Percentiles rank a stretch among this genome's conserved stretches.
Evolutionary conservation across 37 sponge, comb jelly and placozoan species (phyloP).

Genomic region (Eunapius fragilis): DNA sequence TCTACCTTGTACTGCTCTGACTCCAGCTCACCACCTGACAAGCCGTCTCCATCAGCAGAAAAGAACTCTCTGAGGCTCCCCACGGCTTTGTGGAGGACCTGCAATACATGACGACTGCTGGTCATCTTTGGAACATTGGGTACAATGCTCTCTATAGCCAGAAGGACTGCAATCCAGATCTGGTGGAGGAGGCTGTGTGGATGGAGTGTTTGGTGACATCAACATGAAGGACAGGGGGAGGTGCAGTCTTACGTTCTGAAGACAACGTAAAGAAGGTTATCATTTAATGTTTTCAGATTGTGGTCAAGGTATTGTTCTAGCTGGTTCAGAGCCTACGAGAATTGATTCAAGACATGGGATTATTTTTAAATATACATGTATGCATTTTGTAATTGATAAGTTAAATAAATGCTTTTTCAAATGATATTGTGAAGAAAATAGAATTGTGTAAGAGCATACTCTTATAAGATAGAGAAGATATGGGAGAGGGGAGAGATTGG

Average conservation of each 20-base stretch:
- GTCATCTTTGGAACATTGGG: constrained; percentile 9
- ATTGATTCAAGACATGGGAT: background rate
- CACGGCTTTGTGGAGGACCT: constrained; percentile 1
- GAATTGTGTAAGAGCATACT: constrained; percentile 58
- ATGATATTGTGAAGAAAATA: no score
- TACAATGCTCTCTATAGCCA: background rate
- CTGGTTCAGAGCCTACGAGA: background rate
- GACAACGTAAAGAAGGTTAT: background rate
- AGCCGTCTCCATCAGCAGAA: constrained; percentile 57
- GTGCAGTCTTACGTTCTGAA: background rate
- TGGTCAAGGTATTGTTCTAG: background rate
- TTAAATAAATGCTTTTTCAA: no score
- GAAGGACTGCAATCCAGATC: constrained; percentile 26
- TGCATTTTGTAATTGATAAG: no score
- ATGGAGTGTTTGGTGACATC: no score
- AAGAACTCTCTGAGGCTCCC: constrained; percentile 37
- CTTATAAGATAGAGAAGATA: background rate
- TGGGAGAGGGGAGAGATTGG: constrained; percentile 20
- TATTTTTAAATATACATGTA: no score
- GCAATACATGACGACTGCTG: background rate
- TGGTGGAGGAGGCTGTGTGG: constrained; percentile 22
- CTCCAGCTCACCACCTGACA: constrained; percentile 18
- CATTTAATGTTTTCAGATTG: background rate
- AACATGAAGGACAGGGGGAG: background rate
- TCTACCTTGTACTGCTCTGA: constrained; percentile 34